Base-by-base conservation (phyloP, 2,888 invertebrate genomes). In the Amphipyra tragopoginis region DNA sequence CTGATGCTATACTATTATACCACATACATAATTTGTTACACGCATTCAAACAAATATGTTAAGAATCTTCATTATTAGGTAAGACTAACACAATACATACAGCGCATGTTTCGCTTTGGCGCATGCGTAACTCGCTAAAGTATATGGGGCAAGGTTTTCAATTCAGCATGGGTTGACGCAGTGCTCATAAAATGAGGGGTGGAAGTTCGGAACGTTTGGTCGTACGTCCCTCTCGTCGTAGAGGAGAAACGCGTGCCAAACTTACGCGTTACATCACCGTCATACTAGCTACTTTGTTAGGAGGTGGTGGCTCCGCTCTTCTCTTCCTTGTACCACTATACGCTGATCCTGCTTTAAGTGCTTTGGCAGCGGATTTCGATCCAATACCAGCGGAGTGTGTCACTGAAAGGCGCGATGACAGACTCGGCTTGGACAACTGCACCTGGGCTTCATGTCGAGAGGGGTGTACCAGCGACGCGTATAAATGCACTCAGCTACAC, bases 391-490 rank as follows among this genome's bases (percentile, higher is more conserved):
- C 97, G 9, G 96, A 96, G 62, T 97, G 97, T 89, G 95, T 97
- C 33, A 97, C 97, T 0, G 96, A 96, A 38, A 92, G 96, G 40
- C 94, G 96, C 9, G 97, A 97, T 83, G 97, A 97, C 72, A 93
- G 97, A 62, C 95, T 96, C 58, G 97, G 97, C 10, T 90, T 97
- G 54, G 96, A 97, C 85, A 97, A 97, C 90, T 97, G 97, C 89
- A 96, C 97, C 5, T 97, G 97, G 97, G 97, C 97, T 68, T 97
- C 97, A 0, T 97, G 97, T 82, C 93, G 97, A 56, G 97, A 97
- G 87, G 97, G 97, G 4, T 97, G 97, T 87, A 97, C 97, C 60
- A 97, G 97, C 84, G 97, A 97, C 88, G 96, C 96, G 52, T 96
- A 96, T 90, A 95, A 95, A 77, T 97, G 97, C 87, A 96, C 96